phyloP scores from a whole-genome alignment of 2,797 vertebrate genomes.

The Lindbergichthys nudifrons region DNA sequence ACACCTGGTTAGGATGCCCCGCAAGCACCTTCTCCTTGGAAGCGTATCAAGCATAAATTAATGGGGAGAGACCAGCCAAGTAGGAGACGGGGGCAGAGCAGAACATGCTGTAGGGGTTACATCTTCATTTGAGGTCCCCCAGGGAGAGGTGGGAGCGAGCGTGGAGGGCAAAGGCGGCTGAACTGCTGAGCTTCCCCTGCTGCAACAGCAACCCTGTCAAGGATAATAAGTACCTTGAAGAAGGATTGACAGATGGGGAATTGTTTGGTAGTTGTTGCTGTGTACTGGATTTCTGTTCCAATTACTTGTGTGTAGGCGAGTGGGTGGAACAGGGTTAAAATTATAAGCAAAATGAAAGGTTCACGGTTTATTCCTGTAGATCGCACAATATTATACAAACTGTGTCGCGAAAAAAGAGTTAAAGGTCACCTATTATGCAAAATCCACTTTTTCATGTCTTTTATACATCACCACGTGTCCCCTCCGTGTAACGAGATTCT shows the following conservation, averaged over 20 bases:
- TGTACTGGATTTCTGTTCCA: slow-evolving; percentile 10
- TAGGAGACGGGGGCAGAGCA: slow-evolving; percentile 21
- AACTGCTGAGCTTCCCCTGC: slow-evolving; percentile 23
- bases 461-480: no score
- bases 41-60: slow-evolving; percentile 45
- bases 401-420: background rate
- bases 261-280: background rate
- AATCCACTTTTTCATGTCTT: no score
- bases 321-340: background rate
- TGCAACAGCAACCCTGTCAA: slow-evolving; percentile 38
- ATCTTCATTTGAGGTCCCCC: slow-evolving; percentile 36
- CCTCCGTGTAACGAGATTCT: no score
- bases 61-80: slow-evolving; percentile 33
- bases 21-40: slow-evolving; percentile 23
- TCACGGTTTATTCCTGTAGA: background rate
- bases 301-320: background rate
- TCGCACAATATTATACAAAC: slow-evolving; percentile 7
- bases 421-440: no score
- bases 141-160: slow-evolving; percentile 29
- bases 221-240: slow-evolving; percentile 33
- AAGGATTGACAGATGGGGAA: slow-evolving; percentile 18
- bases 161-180: slow-evolving; percentile 8
- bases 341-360: background rate
- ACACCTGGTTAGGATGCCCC: slow-evolving; percentile 45
- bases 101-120: slow-evolving; percentile 46